Evolutionary conservation across 2,888 invertebrate genomes (phyloP), one percentile per base, ranked within the genome.

Genomic region (Drosophila quinaria): DNA sequence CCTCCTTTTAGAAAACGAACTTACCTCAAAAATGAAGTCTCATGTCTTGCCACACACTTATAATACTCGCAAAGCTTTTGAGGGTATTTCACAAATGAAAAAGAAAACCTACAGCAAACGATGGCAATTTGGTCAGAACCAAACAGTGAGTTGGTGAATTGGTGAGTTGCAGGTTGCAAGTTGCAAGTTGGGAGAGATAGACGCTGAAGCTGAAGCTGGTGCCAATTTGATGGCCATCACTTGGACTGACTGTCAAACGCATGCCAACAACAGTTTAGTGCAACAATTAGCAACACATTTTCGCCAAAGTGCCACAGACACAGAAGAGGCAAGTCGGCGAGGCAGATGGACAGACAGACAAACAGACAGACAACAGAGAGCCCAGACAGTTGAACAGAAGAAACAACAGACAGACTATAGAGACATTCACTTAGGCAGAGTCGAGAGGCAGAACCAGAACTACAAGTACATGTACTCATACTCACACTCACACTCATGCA

Each of bases 241-340:
- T 70, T 70, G 86, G 86, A 83, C 76, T 70, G 86, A 81, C 84
- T 87, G 86, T 89, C 89, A 84, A 86, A 88, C 76, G 85, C 89
- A 86, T 88, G 86, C 86, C 89, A 86, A 86, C 87, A 86, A 88
- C 86, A 89, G 85, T 87, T 87, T 89, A 87, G 87, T 79, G 75
- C 72, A 72, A 85, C 89, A 87, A 87, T 89, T 89, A 89, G 87
- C 82, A 80, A 87, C 87, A 84, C 87, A 83, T 84, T 87, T 87
- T 74, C 76, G 68, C 83, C 84, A 86, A 78, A 83, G 83, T 80
- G 87, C 87, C 83, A 73, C 66, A 66, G 65, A 66, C 70, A 49
- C 70, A 49, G 50, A 19, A 49, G 49, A 60, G 33, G 58, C 47
- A 60, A 41, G 41, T 51, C 17, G 42, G 17, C 9, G 41, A 47